Evolutionary conservation across 2,888 invertebrate species (phyloP), one percentile per base, ranked within the genome.

Genomic region (Plagodis dolabraria): DNA sequence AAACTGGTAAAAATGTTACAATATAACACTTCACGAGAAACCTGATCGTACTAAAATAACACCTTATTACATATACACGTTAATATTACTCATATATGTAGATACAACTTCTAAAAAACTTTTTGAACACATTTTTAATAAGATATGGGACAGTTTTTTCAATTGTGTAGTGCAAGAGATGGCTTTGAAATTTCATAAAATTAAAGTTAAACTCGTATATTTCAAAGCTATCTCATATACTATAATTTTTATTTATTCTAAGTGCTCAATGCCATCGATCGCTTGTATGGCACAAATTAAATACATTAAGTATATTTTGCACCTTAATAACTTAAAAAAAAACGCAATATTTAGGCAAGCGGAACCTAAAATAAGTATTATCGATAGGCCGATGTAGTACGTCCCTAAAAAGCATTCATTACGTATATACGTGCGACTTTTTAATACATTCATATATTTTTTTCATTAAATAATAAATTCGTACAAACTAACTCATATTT

Each of bases 61-160:
- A 65, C 67, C 64, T 65, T 58, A 63, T 52, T 86, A 78, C 22
- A 22, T 87, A 88, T 83, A 86, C 80, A 82, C 77, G 76, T 79
- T 82, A 82, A 82, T 72, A 73, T 77, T 76, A 76, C 71, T 72
- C 65, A 80, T 79, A 79, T 77, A 81, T 79, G 82, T 82, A 84
- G 83, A 83, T 89, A 88, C 79, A 86, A 85, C 78, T 84, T 86
- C 86, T 87, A 88, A 85, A 87, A 87, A 86, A 83, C 77, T 83
- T 83, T 61, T 76, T 91, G 90, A 91, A 91, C 91, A 91, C 91
- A 91, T 91, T 89, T 87, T 86, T 73, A 86, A 86, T 89, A 88
- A 90, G 89, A 90, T 90, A 89, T 88, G 89, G 86, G 87, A 84
- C 79, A 80, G 76, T 75, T 80, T 78, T 72, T 72, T 75, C 67